phyloP scores from a whole-genome alignment of 1,140 invertebrate species.

The Archegozetes longisetosus region DNA sequence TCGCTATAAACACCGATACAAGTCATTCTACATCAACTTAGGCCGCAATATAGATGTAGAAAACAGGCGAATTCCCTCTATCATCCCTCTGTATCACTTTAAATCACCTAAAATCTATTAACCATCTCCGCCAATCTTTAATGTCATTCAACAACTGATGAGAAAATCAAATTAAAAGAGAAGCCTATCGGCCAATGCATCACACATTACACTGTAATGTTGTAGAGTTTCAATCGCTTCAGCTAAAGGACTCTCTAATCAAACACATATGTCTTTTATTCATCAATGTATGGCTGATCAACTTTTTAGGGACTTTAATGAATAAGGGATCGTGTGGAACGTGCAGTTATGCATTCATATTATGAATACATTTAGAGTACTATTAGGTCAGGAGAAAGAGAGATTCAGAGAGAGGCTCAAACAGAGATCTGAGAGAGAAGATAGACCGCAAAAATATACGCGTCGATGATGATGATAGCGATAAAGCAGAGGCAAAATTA shows the following conservation, averaged over 20 bases:
- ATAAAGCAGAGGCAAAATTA: background rate
- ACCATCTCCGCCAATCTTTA: too few relatives aligned
- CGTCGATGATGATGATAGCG: background rate
- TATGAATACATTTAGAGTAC: background rate
- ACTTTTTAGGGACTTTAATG: background rate
- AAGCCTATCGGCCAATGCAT: too few relatives aligned
- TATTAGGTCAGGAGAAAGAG: too few relatives aligned
- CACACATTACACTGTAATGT: too few relatives aligned
- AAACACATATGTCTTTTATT: background rate
- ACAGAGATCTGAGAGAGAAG: background rate
- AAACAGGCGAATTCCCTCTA: background rate
- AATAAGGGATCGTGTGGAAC: background rate
- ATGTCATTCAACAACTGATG: too few relatives aligned
- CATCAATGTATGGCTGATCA: background rate
- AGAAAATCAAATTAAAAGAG: too few relatives aligned
- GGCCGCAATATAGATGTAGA: background rate
- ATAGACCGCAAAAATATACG: background rate
- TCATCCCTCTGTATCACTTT: background rate
- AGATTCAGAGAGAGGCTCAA: background rate
- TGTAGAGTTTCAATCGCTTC: too few relatives aligned
- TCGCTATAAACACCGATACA: background rate
- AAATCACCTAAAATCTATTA: too few relatives aligned
- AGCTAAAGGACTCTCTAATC: too few relatives aligned
- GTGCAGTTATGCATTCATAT: background rate
- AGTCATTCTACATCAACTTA: background rate